phyloP scores from a whole-genome alignment of 2,888 invertebrate species.

The Campoplex capitator region DNA sequence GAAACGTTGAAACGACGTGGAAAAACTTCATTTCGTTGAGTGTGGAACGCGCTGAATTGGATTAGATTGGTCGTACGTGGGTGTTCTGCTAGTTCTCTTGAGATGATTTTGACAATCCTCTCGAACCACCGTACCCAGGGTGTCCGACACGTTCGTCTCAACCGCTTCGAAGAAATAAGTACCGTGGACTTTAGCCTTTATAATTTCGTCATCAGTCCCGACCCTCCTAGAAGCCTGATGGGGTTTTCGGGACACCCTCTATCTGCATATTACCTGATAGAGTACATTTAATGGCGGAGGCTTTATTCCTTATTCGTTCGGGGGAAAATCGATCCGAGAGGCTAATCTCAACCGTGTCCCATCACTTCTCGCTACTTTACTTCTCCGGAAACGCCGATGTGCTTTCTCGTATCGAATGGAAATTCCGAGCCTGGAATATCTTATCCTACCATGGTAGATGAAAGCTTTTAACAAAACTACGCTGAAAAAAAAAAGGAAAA shows the following conservation, averaged over 20 bases:
- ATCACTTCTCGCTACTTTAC: neutral
- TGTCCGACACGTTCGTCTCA: no score
- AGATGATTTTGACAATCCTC: constrained; percentile 42
- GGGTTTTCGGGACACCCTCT: no score
- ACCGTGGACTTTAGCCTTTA: no score
- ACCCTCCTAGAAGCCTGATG: no score
- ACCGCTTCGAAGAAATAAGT: no score
- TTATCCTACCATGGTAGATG: neutral
- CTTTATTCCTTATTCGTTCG: constrained; percentile 1
- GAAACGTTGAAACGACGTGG: constrained; percentile 49
- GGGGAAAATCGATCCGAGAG: constrained; percentile 38
- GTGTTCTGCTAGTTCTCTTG: neutral
- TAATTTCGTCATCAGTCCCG: no score
- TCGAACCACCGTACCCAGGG: neutral
- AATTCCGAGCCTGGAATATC: constrained; percentile 1
- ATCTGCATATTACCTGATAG: no score
- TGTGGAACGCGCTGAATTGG: constrained; percentile 39
- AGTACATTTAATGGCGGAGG: neutral
- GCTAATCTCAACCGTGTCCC: constrained; percentile 2
- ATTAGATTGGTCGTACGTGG: constrained; percentile 64
- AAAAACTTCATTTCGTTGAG: constrained; percentile 72
- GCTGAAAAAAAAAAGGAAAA: neutral
- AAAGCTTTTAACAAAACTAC: constrained; percentile 46
- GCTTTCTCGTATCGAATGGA: constrained; percentile 8
- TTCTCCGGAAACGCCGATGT: no score